Evolutionary conservation across 2,113 vertebrate species (phyloP).

Genomic region (Fulmarus glacialis): DNA sequence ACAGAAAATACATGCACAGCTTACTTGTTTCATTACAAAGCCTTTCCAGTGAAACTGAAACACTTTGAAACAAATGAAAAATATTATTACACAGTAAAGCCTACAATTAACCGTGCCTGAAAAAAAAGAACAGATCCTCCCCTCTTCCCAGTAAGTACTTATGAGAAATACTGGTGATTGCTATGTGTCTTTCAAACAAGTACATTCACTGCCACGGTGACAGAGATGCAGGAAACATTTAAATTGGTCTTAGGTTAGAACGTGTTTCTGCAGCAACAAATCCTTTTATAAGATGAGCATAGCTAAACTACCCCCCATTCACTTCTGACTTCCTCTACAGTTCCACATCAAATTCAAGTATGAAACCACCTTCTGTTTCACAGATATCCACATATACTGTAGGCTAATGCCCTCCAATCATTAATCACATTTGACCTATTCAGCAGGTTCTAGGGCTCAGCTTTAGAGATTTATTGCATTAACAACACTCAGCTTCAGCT

Average conservation of each 20-base stretch:
- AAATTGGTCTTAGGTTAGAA: background rate
- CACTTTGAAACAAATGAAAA: background rate
- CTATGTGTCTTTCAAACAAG: background rate
- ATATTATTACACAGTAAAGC: background rate
- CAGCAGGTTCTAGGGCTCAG: background rate
- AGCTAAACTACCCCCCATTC: background rate
- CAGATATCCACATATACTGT: background rate
- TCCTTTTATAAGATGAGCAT: background rate
- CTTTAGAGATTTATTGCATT: background rate
- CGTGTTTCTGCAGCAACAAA: background rate
- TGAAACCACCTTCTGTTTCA: background rate
- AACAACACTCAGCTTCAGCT: background rate
- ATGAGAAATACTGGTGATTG: background rate
- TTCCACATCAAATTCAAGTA: background rate
- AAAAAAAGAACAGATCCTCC: background rate
- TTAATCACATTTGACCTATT: background rate
- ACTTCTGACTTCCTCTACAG: background rate
- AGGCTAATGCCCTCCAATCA: background rate
- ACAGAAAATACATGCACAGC: background rate
- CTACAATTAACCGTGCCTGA: background rate
- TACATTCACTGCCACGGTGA: background rate
- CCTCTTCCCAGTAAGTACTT: background rate
- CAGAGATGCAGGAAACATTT: background rate
- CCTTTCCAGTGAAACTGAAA: background rate
- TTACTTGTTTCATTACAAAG: background rate